Evolutionary conservation across 2,113 vertebrate species (phyloP), one percentile per base, ranked within the genome.

Genomic region (Hyla sarda): DNA sequence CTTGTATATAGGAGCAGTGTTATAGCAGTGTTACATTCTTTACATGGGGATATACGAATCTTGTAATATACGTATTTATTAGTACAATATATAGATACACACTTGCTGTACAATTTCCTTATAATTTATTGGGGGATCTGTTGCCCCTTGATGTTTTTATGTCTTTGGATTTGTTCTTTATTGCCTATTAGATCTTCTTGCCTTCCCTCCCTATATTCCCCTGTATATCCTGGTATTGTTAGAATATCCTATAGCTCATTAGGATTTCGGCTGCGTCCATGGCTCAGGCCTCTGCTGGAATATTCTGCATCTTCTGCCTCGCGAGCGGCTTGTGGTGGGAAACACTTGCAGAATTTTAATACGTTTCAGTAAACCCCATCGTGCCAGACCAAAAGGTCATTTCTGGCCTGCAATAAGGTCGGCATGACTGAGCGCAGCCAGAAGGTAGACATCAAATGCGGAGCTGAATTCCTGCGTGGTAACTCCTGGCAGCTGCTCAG

Each of bases 271-370:
- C 0, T 60, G 23, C 23, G 25, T 60, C 25, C n/a, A 25, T 25
- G 58, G 58, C 28, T 30, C 28, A 16, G 30, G 62, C 14, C 28
- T 3, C 21, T 41, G 32, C 34, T 72, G 69, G 69, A 72, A 72
- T 41, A 67, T 67, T 67, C 62, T 67, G 62, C 28, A 32, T 67
- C 30, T 67, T 67, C 73, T 3, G 23, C 45, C 41, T 16, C 2
- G 58, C 41, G 71, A 21, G 21, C 13, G 71, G 0, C 11, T 52
- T 83, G 69, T 8, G 73, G 77, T 58, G 52, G 75, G 62, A 32
- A 8, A 67, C 67, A 34, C 14, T 13, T 3, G 2, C 9, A 85
- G 71, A 83, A 88, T 47, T 62, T 80, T 30, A 80, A 78, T 78
- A 23, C 19, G 23, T 50, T 50, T 73, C 62, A 47, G 21, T 72